phyloP scores from a whole-genome alignment of 2,888 invertebrate genomes.

The Lomographa bimaculata region DNA sequence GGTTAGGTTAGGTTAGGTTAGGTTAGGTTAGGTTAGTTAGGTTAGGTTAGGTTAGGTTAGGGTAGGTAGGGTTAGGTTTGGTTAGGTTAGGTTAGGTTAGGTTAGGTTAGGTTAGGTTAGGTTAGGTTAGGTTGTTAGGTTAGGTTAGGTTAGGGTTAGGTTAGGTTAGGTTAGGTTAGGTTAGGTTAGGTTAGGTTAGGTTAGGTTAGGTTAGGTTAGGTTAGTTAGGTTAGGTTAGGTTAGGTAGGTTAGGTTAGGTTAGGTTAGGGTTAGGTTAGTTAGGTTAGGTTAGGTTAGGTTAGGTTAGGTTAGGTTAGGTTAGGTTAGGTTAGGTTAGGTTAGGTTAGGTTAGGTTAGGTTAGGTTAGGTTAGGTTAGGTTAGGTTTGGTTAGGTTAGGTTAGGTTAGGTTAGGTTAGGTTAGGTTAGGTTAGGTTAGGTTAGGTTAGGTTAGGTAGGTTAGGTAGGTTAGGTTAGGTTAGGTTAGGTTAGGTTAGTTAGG shows the following conservation, averaged over 20 bases:
- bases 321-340: conserved; percentile 34
- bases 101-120: conserved; percentile 3
- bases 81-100: conserved; percentile 3
- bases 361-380: conserved; percentile 37
- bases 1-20: conserved; percentile 2
- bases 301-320: conserved; percentile 34
- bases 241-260: conserved; percentile 34
- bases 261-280: conserved; percentile 35
- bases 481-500: conserved; percentile 20
- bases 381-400: conserved; percentile 40
- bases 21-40: conserved; percentile 3
- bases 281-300: conserved; percentile 36
- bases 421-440: conserved; percentile 40
- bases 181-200: conserved; percentile 3
- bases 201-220: conserved; percentile 26
- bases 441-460: conserved; percentile 36
- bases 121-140: conserved; percentile 3
- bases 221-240: conserved; percentile 33
- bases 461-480: conserved; percentile 13
- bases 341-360: conserved; percentile 34
- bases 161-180: conserved; percentile 3
- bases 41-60: conserved; percentile 2
- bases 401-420: conserved; percentile 40
- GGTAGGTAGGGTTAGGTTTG: background rate
- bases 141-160: conserved; percentile 3